Conservation (phyloP, 2,113 vertebrate species). For the Tetrao urogallus region DNA sequence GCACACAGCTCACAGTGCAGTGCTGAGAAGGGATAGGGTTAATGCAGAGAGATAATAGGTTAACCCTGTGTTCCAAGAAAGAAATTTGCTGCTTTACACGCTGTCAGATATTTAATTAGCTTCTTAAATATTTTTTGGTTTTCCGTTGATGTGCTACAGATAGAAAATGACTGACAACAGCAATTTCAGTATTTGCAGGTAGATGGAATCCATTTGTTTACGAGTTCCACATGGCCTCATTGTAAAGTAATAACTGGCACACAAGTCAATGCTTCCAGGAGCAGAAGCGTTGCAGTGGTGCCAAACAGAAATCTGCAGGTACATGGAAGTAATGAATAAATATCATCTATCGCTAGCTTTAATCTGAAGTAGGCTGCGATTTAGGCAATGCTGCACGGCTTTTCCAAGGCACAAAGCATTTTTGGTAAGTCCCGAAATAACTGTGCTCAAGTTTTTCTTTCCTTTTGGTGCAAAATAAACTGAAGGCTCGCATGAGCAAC, state of each 20-base stretch:
- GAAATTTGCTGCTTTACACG: not conserved
- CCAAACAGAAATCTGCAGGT: not conserved
- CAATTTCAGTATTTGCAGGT: not conserved
- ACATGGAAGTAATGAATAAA: not conserved
- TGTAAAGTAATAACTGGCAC: not conserved
- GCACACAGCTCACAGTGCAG: not conserved
- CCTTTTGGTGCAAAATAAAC: not conserved
- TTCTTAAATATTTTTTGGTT: too few relatives aligned
- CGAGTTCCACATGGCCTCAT: fast-evolving
- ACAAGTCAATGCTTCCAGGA: fast-evolving
- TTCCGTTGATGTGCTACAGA: fast-evolving
- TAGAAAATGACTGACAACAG: fast-evolving
- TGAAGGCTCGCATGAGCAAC: fast-evolving
- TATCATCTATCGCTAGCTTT: not conserved
- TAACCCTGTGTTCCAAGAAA: not conserved
- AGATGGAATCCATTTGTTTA: not conserved
- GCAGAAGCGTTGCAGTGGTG: not conserved
- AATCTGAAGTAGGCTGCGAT: not conserved
- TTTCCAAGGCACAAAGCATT: fast-evolving
- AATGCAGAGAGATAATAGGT: not conserved
- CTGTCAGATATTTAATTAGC: not conserved
- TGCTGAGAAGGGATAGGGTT: not conserved
- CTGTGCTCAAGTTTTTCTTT: fast-evolving
- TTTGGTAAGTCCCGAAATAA: not conserved
- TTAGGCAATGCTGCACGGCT: fast-evolving